A percentile compares a stretch with the other conserved stretches of the same genome.
Evolutionary conservation across 2,113 vertebrate genomes (phyloP).

Genomic region (Scomber japonicus): DNA sequence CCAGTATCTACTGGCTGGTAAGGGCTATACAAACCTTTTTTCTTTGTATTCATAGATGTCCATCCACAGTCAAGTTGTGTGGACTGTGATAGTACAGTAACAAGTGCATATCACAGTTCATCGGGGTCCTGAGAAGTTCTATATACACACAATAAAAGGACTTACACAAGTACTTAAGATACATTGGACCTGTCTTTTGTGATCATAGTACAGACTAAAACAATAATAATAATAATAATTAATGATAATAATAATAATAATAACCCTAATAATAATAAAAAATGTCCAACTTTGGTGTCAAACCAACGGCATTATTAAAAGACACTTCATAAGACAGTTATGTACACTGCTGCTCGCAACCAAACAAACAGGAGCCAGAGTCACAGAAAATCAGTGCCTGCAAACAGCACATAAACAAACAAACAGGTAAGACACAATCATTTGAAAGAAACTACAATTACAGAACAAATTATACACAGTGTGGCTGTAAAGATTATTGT

Average conservation of each 20-base stretch:
- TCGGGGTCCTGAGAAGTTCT: background rate
- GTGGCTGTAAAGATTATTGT: no score
- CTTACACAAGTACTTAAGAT: no score
- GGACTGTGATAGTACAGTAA: background rate
- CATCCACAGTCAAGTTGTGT: background rate
- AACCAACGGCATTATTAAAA: background rate
- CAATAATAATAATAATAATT: no score
- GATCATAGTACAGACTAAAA: background rate
- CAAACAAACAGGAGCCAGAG: background rate
- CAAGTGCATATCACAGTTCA: background rate
- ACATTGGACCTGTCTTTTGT: background rate
- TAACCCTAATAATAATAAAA: no score
- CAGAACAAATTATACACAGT: no score
- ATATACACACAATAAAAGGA: background rate
- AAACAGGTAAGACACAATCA: background rate
- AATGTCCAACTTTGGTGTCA: no score
- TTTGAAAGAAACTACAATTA: background rate
- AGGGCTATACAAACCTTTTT: constrained; percentile 71
- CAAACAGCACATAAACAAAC: no score
- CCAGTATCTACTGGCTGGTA: constrained; percentile 94
- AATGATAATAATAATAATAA: no score
- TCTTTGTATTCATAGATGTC: background rate
- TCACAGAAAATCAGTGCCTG: background rate
- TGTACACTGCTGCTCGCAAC: background rate
- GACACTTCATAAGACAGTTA: background rate